These are phyloP conservation scores for Rhinolophus sinicus DNA, from an alignment of 2,113 vertebrate genomes.

Conservation along the genomic window DNA sequence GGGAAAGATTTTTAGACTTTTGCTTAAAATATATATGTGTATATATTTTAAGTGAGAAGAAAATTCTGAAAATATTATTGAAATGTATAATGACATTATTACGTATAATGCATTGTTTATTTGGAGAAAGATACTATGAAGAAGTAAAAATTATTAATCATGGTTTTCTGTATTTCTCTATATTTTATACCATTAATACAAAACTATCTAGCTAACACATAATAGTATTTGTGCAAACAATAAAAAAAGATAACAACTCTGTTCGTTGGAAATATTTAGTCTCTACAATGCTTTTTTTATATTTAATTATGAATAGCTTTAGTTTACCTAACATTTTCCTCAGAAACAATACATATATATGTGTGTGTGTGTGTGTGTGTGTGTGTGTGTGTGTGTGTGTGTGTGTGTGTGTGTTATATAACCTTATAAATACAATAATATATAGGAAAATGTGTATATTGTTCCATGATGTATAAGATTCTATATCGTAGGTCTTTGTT, in stretches of 20 bases:
- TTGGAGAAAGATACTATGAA: background rate
- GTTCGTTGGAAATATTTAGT: background rate
- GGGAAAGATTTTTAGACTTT: background rate
- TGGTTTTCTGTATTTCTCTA: background rate
- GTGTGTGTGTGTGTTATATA: background rate
- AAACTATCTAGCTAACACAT: background rate
- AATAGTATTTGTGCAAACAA: background rate
- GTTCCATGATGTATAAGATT: background rate
- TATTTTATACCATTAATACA: background rate
- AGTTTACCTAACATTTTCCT: background rate
- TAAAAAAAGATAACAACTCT: background rate
- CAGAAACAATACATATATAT: too few relatives aligned
- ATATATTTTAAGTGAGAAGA: background rate
- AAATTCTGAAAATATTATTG: background rate
- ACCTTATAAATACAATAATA: background rate
- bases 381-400: too few relatives aligned
- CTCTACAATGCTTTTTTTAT: background rate
- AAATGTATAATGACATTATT: background rate
- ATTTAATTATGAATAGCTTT: background rate
- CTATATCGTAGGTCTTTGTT: background rate
- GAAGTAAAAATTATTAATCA: background rate
- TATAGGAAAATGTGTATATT: background rate
- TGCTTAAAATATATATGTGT: background rate
- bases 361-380: too few relatives aligned
- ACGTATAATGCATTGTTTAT: background rate